Evolutionary conservation across 2,888 invertebrate genomes (phyloP).

Genomic region (Yponomeuta evonymella): DNA sequence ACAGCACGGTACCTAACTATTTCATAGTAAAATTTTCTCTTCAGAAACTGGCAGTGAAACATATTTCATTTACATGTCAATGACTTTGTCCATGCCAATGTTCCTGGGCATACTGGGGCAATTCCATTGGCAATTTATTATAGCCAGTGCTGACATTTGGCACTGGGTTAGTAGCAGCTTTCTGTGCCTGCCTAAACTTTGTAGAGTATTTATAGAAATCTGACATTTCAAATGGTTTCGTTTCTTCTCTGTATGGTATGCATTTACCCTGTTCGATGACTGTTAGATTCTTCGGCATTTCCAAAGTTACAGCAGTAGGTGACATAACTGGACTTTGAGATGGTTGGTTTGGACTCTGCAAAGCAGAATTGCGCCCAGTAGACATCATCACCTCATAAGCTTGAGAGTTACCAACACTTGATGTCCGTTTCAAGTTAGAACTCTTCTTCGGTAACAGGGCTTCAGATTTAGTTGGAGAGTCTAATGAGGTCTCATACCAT

Average conservation of each 20-base stretch:
- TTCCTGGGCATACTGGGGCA: constrained; percentile 60
- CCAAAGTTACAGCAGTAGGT: constrained; percentile 70
- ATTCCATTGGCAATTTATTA: constrained; percentile 62
- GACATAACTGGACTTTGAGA: constrained; percentile 47
- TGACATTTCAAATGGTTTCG: constrained; percentile 98
- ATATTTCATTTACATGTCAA: constrained; percentile 24
- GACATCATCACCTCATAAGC: constrained; percentile 64
- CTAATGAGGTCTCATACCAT: constrained; percentile 82
- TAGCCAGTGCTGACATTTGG: constrained; percentile 43
- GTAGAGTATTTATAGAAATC: constrained; percentile 99
- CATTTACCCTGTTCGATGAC: constrained; percentile 92
- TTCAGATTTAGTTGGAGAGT: constrained; percentile 69
- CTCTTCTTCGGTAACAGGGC: constrained; percentile 55
- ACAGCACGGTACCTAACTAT: no score
- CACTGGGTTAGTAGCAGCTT: constrained; percentile 40
- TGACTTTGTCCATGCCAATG: constrained; percentile 61
- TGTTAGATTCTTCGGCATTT: constrained; percentile 87
- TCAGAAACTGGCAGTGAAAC: no score
- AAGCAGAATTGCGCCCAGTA: constrained; percentile 60
- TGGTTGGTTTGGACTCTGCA: constrained; percentile 59
- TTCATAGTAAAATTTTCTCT: no score
- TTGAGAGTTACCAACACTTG: constrained; percentile 74
- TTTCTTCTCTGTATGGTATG: constrained; percentile 94
- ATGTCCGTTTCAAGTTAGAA: constrained; percentile 69
- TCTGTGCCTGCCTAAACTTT: constrained; percentile 84